Percentiles rank a stretch among this genome's conserved stretches.
Conservation (phyloP, 2,113 vertebrate species). For the Stegostoma tigrinum region DNA sequence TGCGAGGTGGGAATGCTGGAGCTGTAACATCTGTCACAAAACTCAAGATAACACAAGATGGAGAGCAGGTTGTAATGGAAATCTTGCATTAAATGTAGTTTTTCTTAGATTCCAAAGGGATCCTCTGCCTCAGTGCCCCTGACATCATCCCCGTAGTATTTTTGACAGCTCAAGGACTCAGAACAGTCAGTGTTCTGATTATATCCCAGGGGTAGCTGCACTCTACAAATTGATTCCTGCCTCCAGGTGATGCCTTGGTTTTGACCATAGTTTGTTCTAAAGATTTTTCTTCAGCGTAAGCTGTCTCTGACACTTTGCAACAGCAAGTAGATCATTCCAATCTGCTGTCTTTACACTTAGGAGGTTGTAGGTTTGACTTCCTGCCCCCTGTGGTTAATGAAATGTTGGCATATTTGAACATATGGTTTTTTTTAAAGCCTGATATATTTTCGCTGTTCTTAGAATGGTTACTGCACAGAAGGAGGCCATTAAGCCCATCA, state of each 20-base stretch:
- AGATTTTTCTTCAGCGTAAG: background rate
- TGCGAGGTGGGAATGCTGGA: background rate
- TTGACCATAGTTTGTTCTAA: background rate
- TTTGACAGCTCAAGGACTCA: background rate
- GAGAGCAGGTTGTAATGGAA: background rate
- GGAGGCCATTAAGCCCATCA: too few species aligned
- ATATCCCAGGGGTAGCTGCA: background rate
- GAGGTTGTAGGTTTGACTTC: background rate
- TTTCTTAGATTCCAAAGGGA: background rate
- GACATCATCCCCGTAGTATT: background rate
- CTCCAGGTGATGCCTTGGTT: background rate
- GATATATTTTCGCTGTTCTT: background rate
- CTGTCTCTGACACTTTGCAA: background rate
- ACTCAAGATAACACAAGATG: background rate
- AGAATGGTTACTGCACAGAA: too few species aligned
- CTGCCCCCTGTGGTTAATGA: background rate
- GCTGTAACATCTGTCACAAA: background rate
- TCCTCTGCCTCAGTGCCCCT: background rate
- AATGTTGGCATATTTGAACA: background rate
- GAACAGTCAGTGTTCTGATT: background rate
- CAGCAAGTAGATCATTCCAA: background rate
- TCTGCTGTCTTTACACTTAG: background rate
- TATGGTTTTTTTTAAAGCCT: background rate
- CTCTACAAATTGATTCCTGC: background rate
- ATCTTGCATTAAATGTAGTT: background rate